Conservation (phyloP, 2,797 vertebrate genomes). For the Pseudomugil gertrudae region DNA sequence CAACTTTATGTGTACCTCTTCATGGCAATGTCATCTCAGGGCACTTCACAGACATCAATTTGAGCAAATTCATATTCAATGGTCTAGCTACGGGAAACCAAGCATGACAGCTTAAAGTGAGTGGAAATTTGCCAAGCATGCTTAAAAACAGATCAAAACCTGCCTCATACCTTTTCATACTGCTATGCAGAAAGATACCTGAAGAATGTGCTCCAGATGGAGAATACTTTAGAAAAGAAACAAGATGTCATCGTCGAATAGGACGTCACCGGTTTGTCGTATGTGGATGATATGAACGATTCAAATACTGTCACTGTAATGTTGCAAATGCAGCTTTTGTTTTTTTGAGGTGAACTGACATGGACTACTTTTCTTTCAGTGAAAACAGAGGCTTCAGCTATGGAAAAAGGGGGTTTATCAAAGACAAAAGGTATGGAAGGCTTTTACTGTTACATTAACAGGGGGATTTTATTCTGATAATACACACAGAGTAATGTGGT, state of each 20-base stretch:
- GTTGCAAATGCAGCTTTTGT: neutral
- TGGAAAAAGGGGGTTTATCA: slow-evolving; percentile 66
- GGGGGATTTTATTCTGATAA: neutral
- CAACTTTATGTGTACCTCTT: no score
- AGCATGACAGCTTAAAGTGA: neutral
- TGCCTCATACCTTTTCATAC: neutral
- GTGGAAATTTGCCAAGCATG: slow-evolving; percentile 20
- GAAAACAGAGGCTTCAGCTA: slow-evolving; percentile 59
- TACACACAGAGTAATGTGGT: neutral
- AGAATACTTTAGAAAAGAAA: neutral
- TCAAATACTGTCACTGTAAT: neutral
- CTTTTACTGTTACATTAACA: neutral
- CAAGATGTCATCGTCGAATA: neutral
- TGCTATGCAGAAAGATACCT: slow-evolving; percentile 3
- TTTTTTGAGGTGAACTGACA: neutral
- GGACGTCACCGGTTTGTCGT: neutral
- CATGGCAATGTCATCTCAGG: no score
- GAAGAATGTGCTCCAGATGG: neutral
- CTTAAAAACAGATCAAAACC: neutral
- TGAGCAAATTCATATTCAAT: no score
- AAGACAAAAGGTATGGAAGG: slow-evolving; percentile 69
- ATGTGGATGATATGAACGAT: neutral
- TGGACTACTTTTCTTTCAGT: slow-evolving; percentile 38
- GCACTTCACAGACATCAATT: no score
- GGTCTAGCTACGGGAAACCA: no score